Evolutionary conservation across 2,113 vertebrate species (phyloP).

Genomic region (Potamarius usumacintae): DNA sequence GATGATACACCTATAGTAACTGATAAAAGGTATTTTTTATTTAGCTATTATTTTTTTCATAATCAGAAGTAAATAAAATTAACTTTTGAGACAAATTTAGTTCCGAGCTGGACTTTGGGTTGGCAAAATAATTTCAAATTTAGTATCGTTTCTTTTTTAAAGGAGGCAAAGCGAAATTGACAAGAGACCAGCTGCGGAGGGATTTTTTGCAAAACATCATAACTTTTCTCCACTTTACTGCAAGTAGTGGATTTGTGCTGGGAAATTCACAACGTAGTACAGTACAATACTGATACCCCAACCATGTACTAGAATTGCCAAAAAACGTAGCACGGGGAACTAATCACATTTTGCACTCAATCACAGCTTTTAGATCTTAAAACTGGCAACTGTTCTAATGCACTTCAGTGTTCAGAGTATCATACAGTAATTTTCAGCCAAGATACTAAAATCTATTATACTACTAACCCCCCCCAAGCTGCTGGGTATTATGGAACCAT

Average conservation of each 20-base stretch:
- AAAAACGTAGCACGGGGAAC: not conserved
- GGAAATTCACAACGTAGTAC: not conserved
- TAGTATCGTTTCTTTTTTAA: not conserved
- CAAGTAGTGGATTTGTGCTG: not conserved
- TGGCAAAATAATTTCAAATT: not conserved
- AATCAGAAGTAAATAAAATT: not conserved
- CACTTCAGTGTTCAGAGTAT: not conserved
- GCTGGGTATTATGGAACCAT: constrained; percentile 5
- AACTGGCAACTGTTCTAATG: not conserved
- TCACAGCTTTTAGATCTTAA: not conserved
- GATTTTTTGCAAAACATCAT: no score
- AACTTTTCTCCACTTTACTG: no score
- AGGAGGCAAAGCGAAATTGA: no score
- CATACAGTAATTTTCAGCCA: not conserved
- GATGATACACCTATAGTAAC: not conserved
- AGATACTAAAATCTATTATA: not conserved
- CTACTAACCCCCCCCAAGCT: not conserved
- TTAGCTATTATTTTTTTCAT: not conserved
- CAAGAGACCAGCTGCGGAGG: no score
- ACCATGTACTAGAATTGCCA: not conserved
- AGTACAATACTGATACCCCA: not conserved
- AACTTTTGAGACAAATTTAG: not conserved
- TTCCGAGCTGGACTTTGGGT: not conserved
- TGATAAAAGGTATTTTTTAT: not conserved
- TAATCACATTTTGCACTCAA: not conserved